Evolutionary conservation across 2,888 invertebrate genomes (phyloP).

Genomic region (Caenorhabditis sp.): DNA sequence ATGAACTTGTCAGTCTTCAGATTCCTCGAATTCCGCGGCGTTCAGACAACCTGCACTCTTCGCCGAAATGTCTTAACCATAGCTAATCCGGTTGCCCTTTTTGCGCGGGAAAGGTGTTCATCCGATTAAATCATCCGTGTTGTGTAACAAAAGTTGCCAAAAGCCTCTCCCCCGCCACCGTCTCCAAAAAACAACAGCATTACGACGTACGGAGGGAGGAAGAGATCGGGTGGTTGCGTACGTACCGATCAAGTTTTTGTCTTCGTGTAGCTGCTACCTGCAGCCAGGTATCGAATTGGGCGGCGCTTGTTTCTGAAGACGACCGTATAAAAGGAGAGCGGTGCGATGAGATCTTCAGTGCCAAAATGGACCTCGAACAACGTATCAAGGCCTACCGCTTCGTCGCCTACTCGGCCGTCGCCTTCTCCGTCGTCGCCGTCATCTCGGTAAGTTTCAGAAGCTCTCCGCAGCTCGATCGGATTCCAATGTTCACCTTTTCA

Average conservation of each 20-base stretch:
- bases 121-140: constrained; percentile 25
- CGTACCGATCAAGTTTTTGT: constrained; percentile 39
- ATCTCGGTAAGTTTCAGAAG: constrained; percentile 44
- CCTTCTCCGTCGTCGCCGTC: constrained; percentile 64
- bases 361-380: constrained; percentile 60
- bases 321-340: constrained; percentile 25
- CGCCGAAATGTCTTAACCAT: not conserved
- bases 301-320: constrained; percentile 14
- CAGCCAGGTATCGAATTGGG: constrained; percentile 30
- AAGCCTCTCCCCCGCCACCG: constrained; percentile 1
- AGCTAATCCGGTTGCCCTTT: constrained; percentile 27
- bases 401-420: constrained; percentile 64
- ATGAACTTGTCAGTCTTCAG: not conserved
- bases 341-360: constrained; percentile 11
- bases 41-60: not conserved
- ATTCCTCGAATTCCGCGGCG: not conserved
- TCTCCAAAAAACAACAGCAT: constrained; percentile 29
- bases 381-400: constrained; percentile 65
- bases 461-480: not conserved
- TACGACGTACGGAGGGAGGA: constrained; percentile 18
- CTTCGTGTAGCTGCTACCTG: constrained; percentile 12
- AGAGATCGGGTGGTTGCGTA: constrained; percentile 26
- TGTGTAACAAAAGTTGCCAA: constrained; percentile 42
- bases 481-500: not conserved
- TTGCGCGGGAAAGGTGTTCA: constrained; percentile 9